Conservation (phyloP, 2,113 vertebrate species). For the Odontophorus gujanensis region DNA sequence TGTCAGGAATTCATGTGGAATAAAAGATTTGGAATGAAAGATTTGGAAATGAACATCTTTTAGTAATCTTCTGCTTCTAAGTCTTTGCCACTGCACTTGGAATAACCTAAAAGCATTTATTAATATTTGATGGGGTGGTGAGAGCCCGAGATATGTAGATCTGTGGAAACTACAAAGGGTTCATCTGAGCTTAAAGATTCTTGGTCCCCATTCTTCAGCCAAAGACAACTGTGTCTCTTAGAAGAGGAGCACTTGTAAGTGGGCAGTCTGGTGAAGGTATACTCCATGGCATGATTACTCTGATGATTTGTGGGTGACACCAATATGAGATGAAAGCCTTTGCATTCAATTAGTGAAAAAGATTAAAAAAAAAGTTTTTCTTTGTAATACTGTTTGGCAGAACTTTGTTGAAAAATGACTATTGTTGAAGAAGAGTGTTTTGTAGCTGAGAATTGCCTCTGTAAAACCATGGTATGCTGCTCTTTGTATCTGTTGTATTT, state of each 20-base stretch:
- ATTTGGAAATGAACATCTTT: neutral
- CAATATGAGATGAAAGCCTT: neutral
- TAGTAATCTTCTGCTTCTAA: conserved; percentile 44
- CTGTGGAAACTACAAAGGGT: neutral
- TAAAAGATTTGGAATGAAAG: neutral
- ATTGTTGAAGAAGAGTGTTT: neutral
- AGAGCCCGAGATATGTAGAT: neutral
- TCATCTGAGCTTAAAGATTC: neutral
- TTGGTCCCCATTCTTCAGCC: neutral
- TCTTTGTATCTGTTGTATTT: neutral
- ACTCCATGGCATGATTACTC: neutral
- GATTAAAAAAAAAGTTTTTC: neutral
- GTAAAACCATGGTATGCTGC: neutral
- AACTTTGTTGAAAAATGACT: too few species aligned
- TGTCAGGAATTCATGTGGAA: neutral
- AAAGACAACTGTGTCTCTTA: neutral
- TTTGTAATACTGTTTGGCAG: neutral
- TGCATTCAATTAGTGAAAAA: neutral
- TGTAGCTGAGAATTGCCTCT: neutral
- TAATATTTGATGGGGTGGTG: conserved; percentile 78
- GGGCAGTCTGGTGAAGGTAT: neutral
- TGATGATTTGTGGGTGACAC: neutral
- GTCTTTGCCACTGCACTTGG: conserved; percentile 71
- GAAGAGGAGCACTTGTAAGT: neutral
- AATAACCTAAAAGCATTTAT: conserved; percentile 71